Base-by-base conservation (phyloP, 2,888 invertebrate species). In the Apotomis capreana region DNA sequence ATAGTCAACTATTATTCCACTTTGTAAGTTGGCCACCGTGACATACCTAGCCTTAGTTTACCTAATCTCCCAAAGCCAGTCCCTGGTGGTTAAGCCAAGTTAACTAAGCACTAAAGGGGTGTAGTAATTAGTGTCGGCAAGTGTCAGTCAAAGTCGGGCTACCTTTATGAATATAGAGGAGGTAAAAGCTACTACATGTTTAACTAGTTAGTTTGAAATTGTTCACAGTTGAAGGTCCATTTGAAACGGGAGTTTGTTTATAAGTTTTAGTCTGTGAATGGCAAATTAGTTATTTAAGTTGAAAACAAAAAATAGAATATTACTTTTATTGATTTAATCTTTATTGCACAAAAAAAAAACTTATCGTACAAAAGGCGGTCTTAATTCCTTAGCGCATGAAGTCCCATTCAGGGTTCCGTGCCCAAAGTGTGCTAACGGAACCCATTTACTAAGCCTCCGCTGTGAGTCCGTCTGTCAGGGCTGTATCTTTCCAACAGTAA, bases 131-230 rank as follows among this genome's bases (percentile, higher is more conserved):
- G 67, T 61, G 65, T 65, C 70, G 54, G 65, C 54, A n/a, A 70
- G 70, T 70, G 70, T 70, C 70, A 70, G 70, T 70, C 70, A 70
- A 70, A 67, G 65, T 61, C 67, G 61, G 49, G 15, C 51, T 37
- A 70, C 70, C 70, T 61, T 61, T 70, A 70, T 70, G 70, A 70
- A 70, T 70, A 70, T 67, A 70, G 70, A 70, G 54, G 52, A 67
- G 67, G 60, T 70, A 67, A 61, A 67, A 67, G 67, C 65, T 46
- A 12, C 57, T 63, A 58, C 60, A 61, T 70, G 55, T 61, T 54
- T 70, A 70, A 70, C 60, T 65, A 65, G 65, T 70, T 70, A 60
- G 60, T 55, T 65, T 10, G 46, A 54, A 70, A 61, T 70, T 70
- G 70, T 67, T 70, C 52, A 54, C 44, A 59, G 59, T 70, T 65